phyloP scores from a whole-genome alignment of 2,797 vertebrate genomes.

The Sternarchorhynchus goeldii region DNA sequence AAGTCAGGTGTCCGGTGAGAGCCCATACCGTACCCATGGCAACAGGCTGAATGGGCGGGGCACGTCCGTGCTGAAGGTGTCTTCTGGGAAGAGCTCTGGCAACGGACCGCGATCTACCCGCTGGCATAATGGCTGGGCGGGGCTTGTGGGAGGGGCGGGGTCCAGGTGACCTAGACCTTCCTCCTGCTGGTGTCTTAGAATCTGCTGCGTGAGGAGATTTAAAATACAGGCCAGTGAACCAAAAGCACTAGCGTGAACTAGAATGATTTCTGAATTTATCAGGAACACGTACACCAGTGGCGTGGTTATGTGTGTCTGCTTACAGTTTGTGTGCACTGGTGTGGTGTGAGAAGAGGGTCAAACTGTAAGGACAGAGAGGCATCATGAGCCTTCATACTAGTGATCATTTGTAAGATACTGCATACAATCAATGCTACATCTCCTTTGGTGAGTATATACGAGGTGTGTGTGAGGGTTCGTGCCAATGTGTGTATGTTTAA shows the following conservation, averaged over 20 bases:
- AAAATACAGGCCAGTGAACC: background rate
- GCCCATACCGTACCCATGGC: conserved; percentile 55
- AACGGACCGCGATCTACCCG: conserved; percentile 20
- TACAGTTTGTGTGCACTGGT: too few relatives aligned
- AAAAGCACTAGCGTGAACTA: too few relatives aligned
- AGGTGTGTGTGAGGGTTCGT: too few relatives aligned
- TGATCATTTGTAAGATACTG: too few relatives aligned
- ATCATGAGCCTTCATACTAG: too few relatives aligned
- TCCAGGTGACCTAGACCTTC: conserved; percentile 42
- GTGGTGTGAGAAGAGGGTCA: too few relatives aligned
- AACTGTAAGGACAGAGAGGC: too few relatives aligned
- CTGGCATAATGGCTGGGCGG: conserved; percentile 25
- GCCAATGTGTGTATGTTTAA: conserved; percentile 2
- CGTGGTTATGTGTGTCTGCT: too few relatives aligned
- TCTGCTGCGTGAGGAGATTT: background rate
- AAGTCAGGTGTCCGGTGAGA: conserved; percentile 58
- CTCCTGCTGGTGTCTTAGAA: conserved; percentile 20
- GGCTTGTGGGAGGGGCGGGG: conserved; percentile 35
- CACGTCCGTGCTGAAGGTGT: conserved; percentile 35
- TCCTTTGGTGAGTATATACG: too few relatives aligned
- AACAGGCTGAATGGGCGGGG: conserved; percentile 61
- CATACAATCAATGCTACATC: too few relatives aligned
- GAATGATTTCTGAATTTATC: too few relatives aligned
- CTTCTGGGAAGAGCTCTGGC: conserved; percentile 1
- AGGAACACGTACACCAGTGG: too few relatives aligned